Evolutionary conservation across 2,797 vertebrate genomes (phyloP), one percentile per base, ranked within the genome.

Genomic region (Eupleurogrammus muticus): DNA sequence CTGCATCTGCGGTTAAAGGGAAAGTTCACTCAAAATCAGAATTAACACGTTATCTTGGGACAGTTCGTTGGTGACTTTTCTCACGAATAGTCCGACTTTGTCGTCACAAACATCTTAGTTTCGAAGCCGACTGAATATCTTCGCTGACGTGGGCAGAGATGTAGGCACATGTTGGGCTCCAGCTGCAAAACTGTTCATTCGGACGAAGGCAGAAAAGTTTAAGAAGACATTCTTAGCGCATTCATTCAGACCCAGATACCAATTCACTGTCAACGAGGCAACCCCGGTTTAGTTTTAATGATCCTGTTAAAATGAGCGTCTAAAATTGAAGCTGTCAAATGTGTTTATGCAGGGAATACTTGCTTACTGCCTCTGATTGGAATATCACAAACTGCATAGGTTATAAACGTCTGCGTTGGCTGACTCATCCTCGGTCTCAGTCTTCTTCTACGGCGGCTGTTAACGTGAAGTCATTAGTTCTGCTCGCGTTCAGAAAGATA

Each of bases 361-460:
- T 57, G 61, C 38, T 59, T 28, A 28, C 6, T 71, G 75, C 21
- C 52, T 68, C 65, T 68, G 66, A 73, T 40, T 68, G 78, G 62
- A 73, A 70, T 49, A 80, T 77, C 64, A 79, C 68, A 74, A 88
- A 82, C 82, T 93, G 90, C 87, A 92, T 86, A 88, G 85, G 84
- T 87, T 77, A 64, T 24, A 70, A 55, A 77, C 1, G 24, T 54
- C 51, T 75, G 54, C 52, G 28, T 28, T 6, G 3, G 28, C 28
- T 28, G 32, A 34, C 48, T 77, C 40, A 36, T 48, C 38, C 62
- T 38, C 56, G 50, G 8, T 54, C 53, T 70, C 50, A 55, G 49
- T 66, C 56, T 72, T 35, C 60, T 55, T 71, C 75, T 49, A 21
- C 24, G 78, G 28, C n/a, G 48, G 50, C 51, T 46, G 68, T 55